Base-by-base conservation (phyloP, 2,113 vertebrate species). In the Solea senegalensis region DNA sequence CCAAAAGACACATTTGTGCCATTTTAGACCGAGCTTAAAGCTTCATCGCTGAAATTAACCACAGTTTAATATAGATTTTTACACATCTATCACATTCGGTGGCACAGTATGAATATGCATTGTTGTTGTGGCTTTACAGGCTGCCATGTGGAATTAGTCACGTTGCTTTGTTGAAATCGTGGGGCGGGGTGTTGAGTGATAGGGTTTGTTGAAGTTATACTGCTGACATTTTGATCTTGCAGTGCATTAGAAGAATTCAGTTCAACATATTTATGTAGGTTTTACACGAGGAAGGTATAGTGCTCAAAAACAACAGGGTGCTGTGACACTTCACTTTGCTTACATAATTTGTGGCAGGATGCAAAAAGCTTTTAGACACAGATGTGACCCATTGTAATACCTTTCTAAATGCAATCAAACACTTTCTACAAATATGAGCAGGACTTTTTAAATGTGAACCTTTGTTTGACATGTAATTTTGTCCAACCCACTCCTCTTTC, bases 311-410 rank as follows among this genome's bases (percentile, higher is more conserved):
- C 93, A 94, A 92, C 88, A 84, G 89, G 91, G 90, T 88, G 84
- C 74, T 53, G 78, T 83, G 90, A 92, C 92, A 90, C 92, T 92
- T 93, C 87, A 84, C 90, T 93, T 89, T 89, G 91, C 92, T 93
- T 93, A 92, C 90, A 92, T 93, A 89, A 93, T 93, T 92, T 90
- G 88, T 92, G 81, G 86, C 88, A 88, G 87, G 93, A 93, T 88
- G 88, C 91, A 90, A 93, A 93, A 93, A 94, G 93, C 93, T 94
- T 94, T 94, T 94, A 94, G 92, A 94, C 92, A 91, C 92, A 92
- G 81, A 92, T 92, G 91, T 94, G 93, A 93, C 93, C 93, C 89
- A 90, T 91, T 91, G 92, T 93, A 91, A 93, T 94, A 94, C 93
- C 92, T 93, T 93, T 91, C 90, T 92, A 93, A 94, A 93, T 90